A percentile compares a stretch with the other conserved stretches of the same genome.
Evolutionary conservation across 2,888 invertebrate genomes (phyloP).

Genomic region (Cataglyphis livida): DNA sequence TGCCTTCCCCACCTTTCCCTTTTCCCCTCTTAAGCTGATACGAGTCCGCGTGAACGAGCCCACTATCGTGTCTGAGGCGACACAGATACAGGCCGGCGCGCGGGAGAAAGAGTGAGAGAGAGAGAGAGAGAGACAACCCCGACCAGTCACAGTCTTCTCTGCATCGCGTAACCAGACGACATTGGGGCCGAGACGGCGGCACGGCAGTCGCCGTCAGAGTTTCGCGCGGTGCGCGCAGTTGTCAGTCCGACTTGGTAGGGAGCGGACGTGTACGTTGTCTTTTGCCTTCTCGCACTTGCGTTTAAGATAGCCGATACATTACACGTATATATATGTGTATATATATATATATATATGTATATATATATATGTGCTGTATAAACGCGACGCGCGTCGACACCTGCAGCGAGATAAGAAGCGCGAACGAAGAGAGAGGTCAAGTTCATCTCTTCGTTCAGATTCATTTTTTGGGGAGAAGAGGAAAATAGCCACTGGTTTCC

Average conservation of each 20-base stretch:
- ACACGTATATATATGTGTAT: no score
- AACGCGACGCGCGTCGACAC: not conserved
- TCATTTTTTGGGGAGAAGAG: not conserved
- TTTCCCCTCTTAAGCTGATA: not conserved
- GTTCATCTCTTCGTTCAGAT: constrained; percentile 4
- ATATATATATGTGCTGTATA: not conserved
- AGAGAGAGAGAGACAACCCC: constrained; percentile 23
- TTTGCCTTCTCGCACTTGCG: constrained; percentile 4
- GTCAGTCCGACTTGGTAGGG: constrained; percentile 78
- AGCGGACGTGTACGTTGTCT: constrained; percentile 71
- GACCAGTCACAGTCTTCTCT: constrained; percentile 68
- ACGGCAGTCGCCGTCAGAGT: constrained; percentile 65
- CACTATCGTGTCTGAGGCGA: constrained; percentile 4
- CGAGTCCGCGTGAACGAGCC: not conserved
- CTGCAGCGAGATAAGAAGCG: not conserved
- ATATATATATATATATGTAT: not conserved
- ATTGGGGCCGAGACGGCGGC: constrained; percentile 81
- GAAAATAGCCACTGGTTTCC: not conserved
- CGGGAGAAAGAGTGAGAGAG: not conserved
- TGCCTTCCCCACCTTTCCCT: constrained; percentile 37
- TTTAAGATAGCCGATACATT: constrained; percentile 8
- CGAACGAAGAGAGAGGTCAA: constrained; percentile 54
- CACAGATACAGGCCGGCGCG: constrained; percentile 26
- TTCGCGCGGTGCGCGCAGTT: constrained; percentile 79
- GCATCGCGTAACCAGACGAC: constrained; percentile 79